Percentiles rank a stretch among this genome's conserved stretches.
Evolutionary conservation across 2,113 vertebrate species (phyloP).

Genomic region (Spermophilus dauricus): DNA sequence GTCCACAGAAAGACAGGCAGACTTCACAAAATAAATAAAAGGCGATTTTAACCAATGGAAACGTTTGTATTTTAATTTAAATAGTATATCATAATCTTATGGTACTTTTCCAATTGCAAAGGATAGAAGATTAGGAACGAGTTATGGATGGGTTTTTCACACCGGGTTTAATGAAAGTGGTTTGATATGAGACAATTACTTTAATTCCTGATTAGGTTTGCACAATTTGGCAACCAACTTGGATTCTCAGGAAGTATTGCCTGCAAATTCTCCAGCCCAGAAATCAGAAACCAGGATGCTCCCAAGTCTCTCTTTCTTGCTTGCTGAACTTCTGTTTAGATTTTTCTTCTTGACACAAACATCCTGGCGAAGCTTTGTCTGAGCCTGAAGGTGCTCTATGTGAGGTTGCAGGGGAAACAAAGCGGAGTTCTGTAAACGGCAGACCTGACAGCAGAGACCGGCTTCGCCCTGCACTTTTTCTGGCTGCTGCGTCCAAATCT

Average conservation of each 20-base stretch:
- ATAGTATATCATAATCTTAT: not conserved
- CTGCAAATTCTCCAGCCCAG: not conserved
- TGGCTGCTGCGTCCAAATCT: not conserved
- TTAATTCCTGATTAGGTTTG: conserved; percentile 25
- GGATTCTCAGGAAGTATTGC: not conserved
- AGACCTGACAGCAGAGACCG: not conserved
- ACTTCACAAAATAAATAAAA: conserved; percentile 3
- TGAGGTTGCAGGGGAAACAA: not conserved
- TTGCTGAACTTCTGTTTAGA: not conserved
- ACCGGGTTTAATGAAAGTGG: not conserved
- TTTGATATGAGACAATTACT: not conserved
- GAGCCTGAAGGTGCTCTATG: not conserved
- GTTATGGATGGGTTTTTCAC: not conserved
- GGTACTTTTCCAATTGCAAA: not conserved
- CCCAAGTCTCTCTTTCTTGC: not conserved
- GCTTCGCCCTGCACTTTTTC: not conserved
- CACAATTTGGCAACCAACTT: not conserved
- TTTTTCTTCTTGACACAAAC: conserved; percentile 41
- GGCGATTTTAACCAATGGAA: not conserved
- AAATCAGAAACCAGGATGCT: not conserved
- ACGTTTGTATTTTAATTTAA: conserved; percentile 26
- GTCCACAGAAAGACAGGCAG: not conserved
- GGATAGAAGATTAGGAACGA: not conserved
- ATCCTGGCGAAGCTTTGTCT: not conserved
- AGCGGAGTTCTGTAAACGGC: not conserved